These are phyloP conservation scores for Phylloscopus whistleri DNA, from an alignment of 2,113 vertebrate species.

Conservation along the genomic window DNA sequence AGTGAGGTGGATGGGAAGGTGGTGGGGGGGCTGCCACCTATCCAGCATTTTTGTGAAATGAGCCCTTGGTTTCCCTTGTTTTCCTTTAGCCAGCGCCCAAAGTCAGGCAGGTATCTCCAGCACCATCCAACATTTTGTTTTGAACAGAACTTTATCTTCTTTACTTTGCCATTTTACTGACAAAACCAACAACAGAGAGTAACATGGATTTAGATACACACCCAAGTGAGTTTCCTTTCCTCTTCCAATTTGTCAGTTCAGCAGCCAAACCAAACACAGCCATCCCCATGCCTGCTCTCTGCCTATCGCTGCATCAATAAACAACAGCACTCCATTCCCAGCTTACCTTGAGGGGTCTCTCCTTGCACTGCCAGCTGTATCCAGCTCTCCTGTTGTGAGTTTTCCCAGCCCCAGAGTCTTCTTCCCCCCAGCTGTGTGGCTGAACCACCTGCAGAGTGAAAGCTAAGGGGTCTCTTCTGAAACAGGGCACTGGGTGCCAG, in stretches of 20 bases:
- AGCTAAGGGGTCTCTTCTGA: background rate
- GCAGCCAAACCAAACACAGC: slow-evolving; percentile 8
- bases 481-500: background rate
- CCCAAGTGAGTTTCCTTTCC: background rate
- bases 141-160: background rate
- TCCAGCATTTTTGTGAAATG: background rate
- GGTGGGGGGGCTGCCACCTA: background rate
- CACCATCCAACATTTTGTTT: background rate
- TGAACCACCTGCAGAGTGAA: background rate
- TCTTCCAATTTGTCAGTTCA: background rate
- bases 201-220: background rate
- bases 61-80: background rate
- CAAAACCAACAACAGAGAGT: background rate
- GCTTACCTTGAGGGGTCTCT: background rate
- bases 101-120: background rate
- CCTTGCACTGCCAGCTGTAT: accelerated
- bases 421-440: background rate
- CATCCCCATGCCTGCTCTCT: background rate
- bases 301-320: background rate
- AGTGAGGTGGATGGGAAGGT: background rate
- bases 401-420: background rate
- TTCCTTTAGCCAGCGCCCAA: background rate
- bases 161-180: background rate
- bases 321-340: background rate
- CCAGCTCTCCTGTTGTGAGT: background rate